phyloP scores from a whole-genome alignment of 92 coral and sea anemone species.

The Umimayanthus chanpuru region DNA sequence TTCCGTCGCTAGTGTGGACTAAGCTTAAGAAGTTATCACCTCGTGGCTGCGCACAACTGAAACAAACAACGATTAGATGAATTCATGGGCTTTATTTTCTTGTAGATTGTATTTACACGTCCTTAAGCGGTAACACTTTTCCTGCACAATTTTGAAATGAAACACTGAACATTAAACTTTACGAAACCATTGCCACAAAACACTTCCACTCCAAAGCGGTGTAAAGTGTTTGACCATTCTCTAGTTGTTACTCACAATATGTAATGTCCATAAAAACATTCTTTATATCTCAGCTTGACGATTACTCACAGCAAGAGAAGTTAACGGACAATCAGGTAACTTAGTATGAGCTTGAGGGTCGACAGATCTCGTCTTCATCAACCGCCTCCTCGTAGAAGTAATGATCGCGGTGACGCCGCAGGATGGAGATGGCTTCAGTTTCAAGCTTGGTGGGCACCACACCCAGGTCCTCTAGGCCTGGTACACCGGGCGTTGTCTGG shows the following conservation, averaged over 20 bases:
- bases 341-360: conserved; percentile 83
- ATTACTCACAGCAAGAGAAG: neutral
- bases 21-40: neutral
- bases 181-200: neutral
- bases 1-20: too few relatives aligned
- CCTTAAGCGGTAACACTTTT: neutral
- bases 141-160: neutral
- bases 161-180: neutral
- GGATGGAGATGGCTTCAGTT: conserved; percentile 86
- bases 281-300: neutral
- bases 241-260: neutral
- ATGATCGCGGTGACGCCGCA: conserved; percentile 90
- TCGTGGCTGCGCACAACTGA: neutral
- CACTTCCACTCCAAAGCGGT: neutral
- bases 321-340: neutral
- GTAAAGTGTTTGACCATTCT: neutral
- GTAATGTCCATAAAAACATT: neutral
- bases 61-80: neutral
- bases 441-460: conserved; percentile 85
- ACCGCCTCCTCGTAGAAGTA: conserved; percentile 92
- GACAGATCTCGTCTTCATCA: conserved; percentile 88
- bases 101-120: neutral
- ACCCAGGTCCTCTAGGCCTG: conserved; percentile 93
- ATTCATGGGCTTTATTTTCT: neutral
- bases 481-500: conserved; percentile 74